A percentile compares a stretch with the other conserved stretches of the same genome.
These are phyloP conservation scores for Molorchus minor DNA, from an alignment of 2,888 invertebrate species.

Conservation along the genomic window DNA sequence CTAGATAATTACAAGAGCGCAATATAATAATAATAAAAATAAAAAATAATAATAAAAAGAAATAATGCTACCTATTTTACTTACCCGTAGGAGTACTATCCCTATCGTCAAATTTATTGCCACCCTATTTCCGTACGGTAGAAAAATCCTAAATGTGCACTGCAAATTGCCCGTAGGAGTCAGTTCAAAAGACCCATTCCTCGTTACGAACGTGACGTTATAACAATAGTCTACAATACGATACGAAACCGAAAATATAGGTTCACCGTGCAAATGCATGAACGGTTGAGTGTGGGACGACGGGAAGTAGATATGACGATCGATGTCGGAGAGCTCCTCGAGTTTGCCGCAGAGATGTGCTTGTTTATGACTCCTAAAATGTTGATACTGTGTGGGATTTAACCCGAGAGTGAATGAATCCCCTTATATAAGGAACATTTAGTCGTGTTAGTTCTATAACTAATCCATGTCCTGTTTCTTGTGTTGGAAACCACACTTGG, in stretches of 20 bases:
- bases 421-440: slow-evolving; percentile 73
- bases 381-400: slow-evolving; percentile 54
- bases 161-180: slow-evolving; percentile 68
- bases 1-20: no score
- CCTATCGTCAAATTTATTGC: slow-evolving; percentile 71
- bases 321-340: slow-evolving; percentile 70
- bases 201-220: slow-evolving; percentile 71
- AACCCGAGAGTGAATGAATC: slow-evolving; percentile 64
- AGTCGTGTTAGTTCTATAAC: slow-evolving; percentile 73
- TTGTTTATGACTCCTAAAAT: slow-evolving; percentile 49
- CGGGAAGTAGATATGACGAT: slow-evolving; percentile 71
- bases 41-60: no score
- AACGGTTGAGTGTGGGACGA: slow-evolving; percentile 56
- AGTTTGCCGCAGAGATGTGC: slow-evolving; percentile 67
- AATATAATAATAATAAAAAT: no score
- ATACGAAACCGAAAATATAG: slow-evolving; percentile 74
- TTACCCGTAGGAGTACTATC: slow-evolving; percentile 54
- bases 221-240: slow-evolving; percentile 77
- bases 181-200: slow-evolving; percentile 74
- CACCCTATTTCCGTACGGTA: slow-evolving; percentile 76
- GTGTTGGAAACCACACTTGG: slow-evolving; percentile 66
- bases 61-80: no score
- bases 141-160: slow-evolving; percentile 75
- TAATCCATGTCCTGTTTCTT: slow-evolving; percentile 65
- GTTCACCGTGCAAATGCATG: slow-evolving; percentile 70